Percentiles rank a stretch among this genome's conserved stretches.
These are phyloP conservation scores for Tachyglossus aculeatus DNA, from an alignment of 2,797 vertebrate species.

Conservation along the genomic window DNA sequence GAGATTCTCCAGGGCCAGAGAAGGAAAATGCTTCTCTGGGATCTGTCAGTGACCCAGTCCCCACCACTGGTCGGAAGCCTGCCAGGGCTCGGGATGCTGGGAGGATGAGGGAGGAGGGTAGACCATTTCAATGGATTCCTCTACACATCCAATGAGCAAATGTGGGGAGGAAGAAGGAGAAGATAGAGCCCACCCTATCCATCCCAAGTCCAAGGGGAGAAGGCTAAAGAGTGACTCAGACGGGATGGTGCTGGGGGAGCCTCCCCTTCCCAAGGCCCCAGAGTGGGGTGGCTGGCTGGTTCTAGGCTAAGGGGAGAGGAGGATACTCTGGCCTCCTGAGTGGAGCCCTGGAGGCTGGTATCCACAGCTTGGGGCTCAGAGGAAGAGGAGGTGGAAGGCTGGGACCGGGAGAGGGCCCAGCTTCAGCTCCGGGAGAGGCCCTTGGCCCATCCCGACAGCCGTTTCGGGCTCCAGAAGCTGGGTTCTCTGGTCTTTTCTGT, in stretches of 20 bases:
- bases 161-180: not conserved
- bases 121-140: no score
- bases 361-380: no score
- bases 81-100: not conserved
- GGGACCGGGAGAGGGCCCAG: not conserved
- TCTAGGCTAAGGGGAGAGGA: no score
- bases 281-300: no score
- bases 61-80: not conserved
- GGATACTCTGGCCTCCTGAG: no score
- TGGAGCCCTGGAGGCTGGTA: no score
- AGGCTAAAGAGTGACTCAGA: not conserved
- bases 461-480: not conserved
- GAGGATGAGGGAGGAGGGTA: not conserved
- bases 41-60: not conserved
- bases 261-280: no score
- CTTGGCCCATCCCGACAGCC: not conserved
- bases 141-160: no score
- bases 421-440: not conserved
- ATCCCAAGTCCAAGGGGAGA: not conserved
- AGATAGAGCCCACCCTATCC: not conserved
- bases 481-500: not conserved
- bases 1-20: not conserved
- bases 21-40: not conserved
- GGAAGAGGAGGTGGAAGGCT: not conserved
- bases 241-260: no score